Evolutionary conservation across 2,888 invertebrate species (phyloP), one percentile per base, ranked within the genome.

Genomic region (Mesoligia furuncula): DNA sequence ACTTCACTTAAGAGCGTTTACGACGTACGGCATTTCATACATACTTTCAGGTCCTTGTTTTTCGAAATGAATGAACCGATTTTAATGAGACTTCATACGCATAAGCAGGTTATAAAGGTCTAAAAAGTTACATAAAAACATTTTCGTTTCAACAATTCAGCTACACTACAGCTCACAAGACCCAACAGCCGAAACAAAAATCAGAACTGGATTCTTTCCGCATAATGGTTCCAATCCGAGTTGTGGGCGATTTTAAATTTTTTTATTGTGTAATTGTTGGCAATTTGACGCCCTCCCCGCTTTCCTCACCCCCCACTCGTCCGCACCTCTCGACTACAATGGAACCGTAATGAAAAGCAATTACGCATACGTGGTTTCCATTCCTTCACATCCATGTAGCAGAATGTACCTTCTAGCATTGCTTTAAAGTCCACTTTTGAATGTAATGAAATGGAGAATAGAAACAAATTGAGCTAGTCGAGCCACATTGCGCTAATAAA

Each of bases 311-410:
- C 87, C 77, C 77, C 75, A 77, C 81, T 85, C 87, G 87, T 87
- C 88, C 88, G 87, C 90, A 81, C 89, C 92, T 89, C 90, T 90
- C 90, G 92, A 94, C 93, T 93, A 94, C 94, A 94, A 95, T 95
- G 92, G 95, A 87, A 89, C 88, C 93, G 95, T 96, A 96, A 96
- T 96, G 96, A 96, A 96, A 94, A 95, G 96, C 96, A 96, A 96
- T 96, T 96, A 96, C 96, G 92, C 95, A 96, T 96, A 96, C 96
- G 96, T 96, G 96, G 95, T 93, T 92, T 92, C 92, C 94, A 92
- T 93, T 90, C 91, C 88, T 88, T 68, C 82, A 81, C 73, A 81
- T 80, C 67, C 72, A 80, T 75, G 77, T 57, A 27, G 81, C 77
- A 92, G 89, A 88, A 74, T 64, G 75, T 83, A 88, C 93, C 88